Evolutionary conservation across 2,888 invertebrate species (phyloP), one percentile per base, ranked within the genome.

Genomic region (Nycteola revayana): DNA sequence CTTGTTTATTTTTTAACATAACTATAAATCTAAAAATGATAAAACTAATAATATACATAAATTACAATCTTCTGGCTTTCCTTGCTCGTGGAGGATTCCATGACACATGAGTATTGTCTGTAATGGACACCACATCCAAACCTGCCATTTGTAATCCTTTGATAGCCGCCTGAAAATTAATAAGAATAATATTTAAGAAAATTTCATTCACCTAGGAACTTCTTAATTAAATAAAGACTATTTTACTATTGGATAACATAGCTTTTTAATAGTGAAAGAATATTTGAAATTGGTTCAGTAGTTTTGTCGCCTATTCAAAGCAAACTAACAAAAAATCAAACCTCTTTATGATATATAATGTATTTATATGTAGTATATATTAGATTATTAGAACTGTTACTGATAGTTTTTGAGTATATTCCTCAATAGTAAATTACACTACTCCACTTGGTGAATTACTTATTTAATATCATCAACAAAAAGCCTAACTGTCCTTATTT

Each of bases 71-170:
- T 65, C 94, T 93, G 34, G 93, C 94, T 84, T 98, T 98, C 59
- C 95, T 91, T 14, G 98, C 92, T 42, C 98, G 88, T 1, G 94
- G 94, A 18, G 95, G 94, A 75, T 92, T 92, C 93, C 93, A 95
- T 0, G 96, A 94, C 3, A 98, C 94, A 32, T 90, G 92, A 0
- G 98, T 98, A 58, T 89, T 91, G 73, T 99, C 98, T n/a, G 98
- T 97, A 32, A 99, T 92, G 3, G 98, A 98, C 9, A 98, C 90
- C 51, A 99, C 94, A 42, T 96, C 92, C 21, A 98, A 70, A 7
- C 98, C 98, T 29, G 94, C 94, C 94, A 98, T 95, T 81, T 97
- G 94, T 9, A 99, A 77, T 1, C 98, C 98, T 87, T 98, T 98
- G 26, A 99, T 93, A 3, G 97, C 93, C 25, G 98, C 93, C 97